Base-by-base conservation (phyloP, 2,113 vertebrate species). In the Aptenodytes forsteri region DNA sequence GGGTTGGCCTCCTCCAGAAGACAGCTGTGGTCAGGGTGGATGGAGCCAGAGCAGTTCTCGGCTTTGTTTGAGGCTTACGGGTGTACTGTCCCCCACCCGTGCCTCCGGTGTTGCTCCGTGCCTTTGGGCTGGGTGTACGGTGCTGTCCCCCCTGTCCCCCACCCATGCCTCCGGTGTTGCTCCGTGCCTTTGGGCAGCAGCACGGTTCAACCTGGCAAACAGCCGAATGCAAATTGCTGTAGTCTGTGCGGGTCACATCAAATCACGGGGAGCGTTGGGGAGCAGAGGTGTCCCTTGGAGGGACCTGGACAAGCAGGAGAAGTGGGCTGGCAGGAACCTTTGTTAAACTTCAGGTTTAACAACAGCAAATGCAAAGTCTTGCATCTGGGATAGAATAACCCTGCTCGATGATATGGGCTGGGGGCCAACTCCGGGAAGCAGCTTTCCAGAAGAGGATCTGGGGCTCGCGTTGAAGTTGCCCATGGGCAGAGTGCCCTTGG, bases 341-440 rank as follows among this genome's bases (percentile, higher is more conserved):
- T 17, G 18, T n/a, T 49, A 15, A 49, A 19, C n/a, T n/a, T 58
- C 19, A 10, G 19, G 15, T 12, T 66, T 42, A 77, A 10, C 42
- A 56, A 49, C n/a, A 66, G 61, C 15, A 34, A 56, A 46, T 15
- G 29, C 29, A 5, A 23, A 14, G 61, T 42, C 44, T 67, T 3
- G 8, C 4, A 4, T 20, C 44, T 26, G 64, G 64, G 72, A 13
- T 20, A 7, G 32, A n/a, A 3, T 7, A 22, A 19, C 44, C 25
- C 44, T 11, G 30, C n/a, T 23, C 29, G 10, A 7, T 1, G 2
- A 1, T 16, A 2, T 0, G 11, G 83, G n/a, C 38, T 64, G 58
- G 25, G 32, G 38, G 7, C 20, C 1, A 4, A 11, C 69, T 16
- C 38, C 16, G 29, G 47, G 34, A 19, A 16, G 47, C 26, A 30